Evolutionary conservation across 2,113 vertebrate genomes (phyloP), one percentile per base, ranked within the genome.

Genomic region (Butastur rufipennis): DNA sequence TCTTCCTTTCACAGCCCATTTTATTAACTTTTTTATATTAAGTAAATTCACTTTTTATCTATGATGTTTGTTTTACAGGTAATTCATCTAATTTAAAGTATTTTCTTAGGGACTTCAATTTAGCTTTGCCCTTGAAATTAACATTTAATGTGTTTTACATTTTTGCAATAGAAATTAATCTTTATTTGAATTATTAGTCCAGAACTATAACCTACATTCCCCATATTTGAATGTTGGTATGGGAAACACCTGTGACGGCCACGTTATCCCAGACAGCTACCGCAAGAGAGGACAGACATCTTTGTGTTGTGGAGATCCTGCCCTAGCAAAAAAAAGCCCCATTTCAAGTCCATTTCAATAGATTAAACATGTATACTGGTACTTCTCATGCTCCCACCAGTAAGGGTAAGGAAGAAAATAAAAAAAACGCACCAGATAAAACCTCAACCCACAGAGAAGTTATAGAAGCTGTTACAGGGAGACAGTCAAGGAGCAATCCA

Each of bases 51-150:
- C 87, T 96, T 97, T 97, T 96, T 97, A 94, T 95, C 85, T 83
- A 50, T 94, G 65, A 92, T 96, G 80, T 96, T 96, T 97, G 86
- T 93, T 97, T 96, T 96, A 93, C 80, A 96, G 91, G 97, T 94
- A 95, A 96, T 93, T 96, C 87, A 92, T 96, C 87, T 93, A 88
- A 94, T 95, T 96, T 97, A 95, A 95, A 92, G 73, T 96, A 96
- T 95, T 97, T 96, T 96, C 75, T 93, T 72, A 91, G 67, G 80
- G 80, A 97, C 75, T 94, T 94, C 95, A 92, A 93, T 97, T 96
- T 96, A 81, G 94, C 90, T 92, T 94, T 97, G 89, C 80, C 89
- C 88, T 97, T 97, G 91, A 97, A 97, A 97, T 97, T 89, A 97
- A 96, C 85, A 85, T 78, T 94, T 90, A 96, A 96, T 85, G 42